phyloP scores from a whole-genome alignment of 23 tunicate genomes.

The Styela clava region DNA sequence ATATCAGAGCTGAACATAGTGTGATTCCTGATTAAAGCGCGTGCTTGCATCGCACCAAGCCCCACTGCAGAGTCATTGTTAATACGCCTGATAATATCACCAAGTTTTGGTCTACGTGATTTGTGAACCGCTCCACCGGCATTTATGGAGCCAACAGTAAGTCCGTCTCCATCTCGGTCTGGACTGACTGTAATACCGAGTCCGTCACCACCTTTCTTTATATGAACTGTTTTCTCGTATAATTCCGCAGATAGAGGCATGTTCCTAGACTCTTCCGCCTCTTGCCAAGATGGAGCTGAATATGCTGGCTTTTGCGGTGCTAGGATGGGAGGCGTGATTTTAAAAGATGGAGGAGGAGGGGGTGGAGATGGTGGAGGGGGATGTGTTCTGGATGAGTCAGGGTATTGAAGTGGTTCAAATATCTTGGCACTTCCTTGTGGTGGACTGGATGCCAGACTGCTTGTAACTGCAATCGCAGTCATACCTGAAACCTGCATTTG shows the following conservation, averaged over 20 bases:
- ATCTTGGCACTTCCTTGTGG: constrained; percentile 11
- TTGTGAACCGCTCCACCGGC: constrained; percentile 72
- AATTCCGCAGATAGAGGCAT: constrained; percentile 69
- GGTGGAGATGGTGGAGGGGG: constrained; percentile 7
- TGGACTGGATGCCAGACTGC: constrained; percentile 27
- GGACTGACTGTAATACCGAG: constrained; percentile 86
- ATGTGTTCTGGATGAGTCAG: no score
- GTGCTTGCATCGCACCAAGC: constrained; percentile 80
- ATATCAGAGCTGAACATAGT: constrained; percentile 66
- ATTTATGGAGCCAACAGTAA: constrained; percentile 54
- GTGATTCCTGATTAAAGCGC: constrained; percentile 74
- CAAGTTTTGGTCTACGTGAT: constrained; percentile 68
- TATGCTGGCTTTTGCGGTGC: constrained; percentile 78
- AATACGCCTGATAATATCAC: constrained; percentile 81
- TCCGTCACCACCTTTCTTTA: constrained; percentile 69
- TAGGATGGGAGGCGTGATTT: constrained; percentile 26
- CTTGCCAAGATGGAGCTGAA: constrained; percentile 91
- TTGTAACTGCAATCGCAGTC: constrained; percentile 86
- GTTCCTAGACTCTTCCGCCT: constrained; percentile 32
- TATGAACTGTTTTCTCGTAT: constrained; percentile 67
- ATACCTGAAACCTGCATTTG: constrained; percentile 83
- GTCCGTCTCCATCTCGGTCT: constrained; percentile 83
- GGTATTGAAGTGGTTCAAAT: constrained; percentile 29
- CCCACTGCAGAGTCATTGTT: constrained; percentile 88
- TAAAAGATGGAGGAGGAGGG: background rate